Conservation (phyloP, 1,140 invertebrate genomes). For the Thaumatotibia leucotreta region DNA sequence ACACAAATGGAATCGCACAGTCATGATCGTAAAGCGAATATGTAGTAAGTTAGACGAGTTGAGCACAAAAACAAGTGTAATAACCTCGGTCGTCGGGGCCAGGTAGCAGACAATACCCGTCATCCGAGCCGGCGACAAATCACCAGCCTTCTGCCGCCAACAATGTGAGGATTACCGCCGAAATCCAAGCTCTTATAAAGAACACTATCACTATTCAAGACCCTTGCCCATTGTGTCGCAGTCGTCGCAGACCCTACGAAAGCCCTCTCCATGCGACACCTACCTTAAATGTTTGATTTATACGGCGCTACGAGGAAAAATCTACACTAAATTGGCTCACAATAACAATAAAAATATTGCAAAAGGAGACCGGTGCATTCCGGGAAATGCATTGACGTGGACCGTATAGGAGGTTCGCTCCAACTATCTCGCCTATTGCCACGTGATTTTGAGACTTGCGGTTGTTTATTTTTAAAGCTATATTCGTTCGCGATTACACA, state of each 20-base stretch:
- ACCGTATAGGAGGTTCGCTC: conserved; percentile 41
- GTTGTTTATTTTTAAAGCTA: conserved; percentile 20
- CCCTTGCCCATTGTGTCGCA: neutral
- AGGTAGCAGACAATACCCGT: conserved; percentile 3
- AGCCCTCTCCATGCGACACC: neutral
- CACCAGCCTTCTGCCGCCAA: neutral
- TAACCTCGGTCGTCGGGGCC: conserved; percentile 3
- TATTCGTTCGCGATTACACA: conserved; percentile 23
- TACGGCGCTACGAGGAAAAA: conserved; percentile 33
- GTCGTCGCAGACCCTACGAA: neutral
- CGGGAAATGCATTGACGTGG: conserved; percentile 64
- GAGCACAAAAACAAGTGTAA: conserved; percentile 12
- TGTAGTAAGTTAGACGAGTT: neutral
- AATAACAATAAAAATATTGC: conserved; percentile 55
- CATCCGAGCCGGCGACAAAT: conserved; percentile 4
- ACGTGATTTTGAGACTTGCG: conserved; percentile 35
- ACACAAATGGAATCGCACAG: neutral
- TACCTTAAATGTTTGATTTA: conserved; percentile 12
- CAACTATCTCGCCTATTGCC: conserved; percentile 31
- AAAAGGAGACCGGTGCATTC: conserved; percentile 68
- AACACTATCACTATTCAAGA: conserved; percentile 15
- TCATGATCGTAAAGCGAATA: conserved; percentile 2
- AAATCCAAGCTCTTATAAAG: conserved; percentile 4
- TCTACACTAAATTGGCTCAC: conserved; percentile 40
- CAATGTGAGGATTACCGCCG: conserved; percentile 11